Evolutionary conservation across 2,797 vertebrate species (phyloP).

Genomic region (Mus spretus): DNA sequence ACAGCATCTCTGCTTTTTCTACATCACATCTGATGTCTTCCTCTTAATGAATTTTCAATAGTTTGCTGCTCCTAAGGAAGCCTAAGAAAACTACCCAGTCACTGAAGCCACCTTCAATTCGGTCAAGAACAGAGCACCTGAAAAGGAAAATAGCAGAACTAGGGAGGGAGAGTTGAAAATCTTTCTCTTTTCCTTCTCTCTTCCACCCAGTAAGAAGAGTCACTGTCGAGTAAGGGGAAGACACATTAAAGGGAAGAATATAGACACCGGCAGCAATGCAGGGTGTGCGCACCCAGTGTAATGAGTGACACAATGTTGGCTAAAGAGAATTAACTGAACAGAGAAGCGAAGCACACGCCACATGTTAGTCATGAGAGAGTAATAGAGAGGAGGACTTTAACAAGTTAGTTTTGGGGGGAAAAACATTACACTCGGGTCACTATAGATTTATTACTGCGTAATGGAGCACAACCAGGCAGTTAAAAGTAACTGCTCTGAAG

Average conservation of each 20-base stretch:
- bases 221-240: neutral
- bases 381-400: conserved; percentile 11
- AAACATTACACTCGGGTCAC: neutral
- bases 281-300: neutral
- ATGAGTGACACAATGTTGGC: neutral
- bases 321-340: conserved; percentile 32
- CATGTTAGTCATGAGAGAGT: neutral
- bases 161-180: neutral
- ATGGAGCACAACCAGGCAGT: conserved; percentile 57
- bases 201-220: conserved; percentile 48
- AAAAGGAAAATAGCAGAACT: conserved; percentile 5
- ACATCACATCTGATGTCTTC: neutral
- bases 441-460: conserved; percentile 64
- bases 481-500: conserved; percentile 66
- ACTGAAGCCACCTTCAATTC: neutral
- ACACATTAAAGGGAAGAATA: neutral
- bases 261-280: neutral
- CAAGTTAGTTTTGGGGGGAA: neutral
- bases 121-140: neutral
- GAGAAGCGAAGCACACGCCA: conserved; percentile 2
- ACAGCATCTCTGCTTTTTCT: neutral
- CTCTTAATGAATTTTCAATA: conserved; percentile 2
- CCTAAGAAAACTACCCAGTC: neutral
- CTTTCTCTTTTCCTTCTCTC: neutral
- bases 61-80: conserved; percentile 6